Base-by-base conservation (phyloP, 2,113 vertebrate species). In the Microcebus griseorufus region DNA sequence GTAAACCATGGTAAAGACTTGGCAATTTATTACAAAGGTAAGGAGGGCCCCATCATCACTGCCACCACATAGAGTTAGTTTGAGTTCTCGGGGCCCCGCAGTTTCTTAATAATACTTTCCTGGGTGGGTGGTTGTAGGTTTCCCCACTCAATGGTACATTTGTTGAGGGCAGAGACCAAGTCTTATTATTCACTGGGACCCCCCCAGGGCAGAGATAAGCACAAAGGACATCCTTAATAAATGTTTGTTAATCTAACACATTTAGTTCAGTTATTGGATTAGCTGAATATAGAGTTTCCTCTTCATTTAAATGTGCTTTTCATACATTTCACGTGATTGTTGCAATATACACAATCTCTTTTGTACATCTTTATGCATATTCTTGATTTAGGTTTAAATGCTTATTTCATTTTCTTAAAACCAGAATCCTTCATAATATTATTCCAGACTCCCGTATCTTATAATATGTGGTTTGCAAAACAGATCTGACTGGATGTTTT, bases 371-470 rank as follows among this genome's bases (percentile, higher is more conserved):
- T 51, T 73, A 79, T 86, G 48, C 18, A 1, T 37, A 48, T 37
- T 82, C 83, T 70, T 80, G 70, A 76, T 93, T 64, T 39, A 62
- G n/a, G 55, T 64, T 88, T 75, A 87, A 94, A 90, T 78, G 51
- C 78, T 80, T 78, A 85, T 67, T 75, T 62, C 79, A 60, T 89
- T 3, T 76, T 88, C 32, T 93, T 94, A 83, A 87, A 95, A 65
- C 58, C 58, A 34, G 18, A 84, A 53, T 76, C 37, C 69, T 76
- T 87, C n/a, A n/a, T 65, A 45, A 82, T 16, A 6, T 75, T 79
- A 29, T 48, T 39, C 22, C 51, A 70, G 48, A 78, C 42, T 94
- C n/a, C 60, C 45, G 37, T 9, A 62, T 67, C 73, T 93, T 85
- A 53, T 55, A 53, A 82, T 55, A 42, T 16, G 11, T 58, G 70